A percentile compares a stretch with the other conserved stretches of the same genome.
These are phyloP conservation scores for Rhinogobius similis DNA, from an alignment of 2,113 vertebrate genomes.

Conservation along the genomic window DNA sequence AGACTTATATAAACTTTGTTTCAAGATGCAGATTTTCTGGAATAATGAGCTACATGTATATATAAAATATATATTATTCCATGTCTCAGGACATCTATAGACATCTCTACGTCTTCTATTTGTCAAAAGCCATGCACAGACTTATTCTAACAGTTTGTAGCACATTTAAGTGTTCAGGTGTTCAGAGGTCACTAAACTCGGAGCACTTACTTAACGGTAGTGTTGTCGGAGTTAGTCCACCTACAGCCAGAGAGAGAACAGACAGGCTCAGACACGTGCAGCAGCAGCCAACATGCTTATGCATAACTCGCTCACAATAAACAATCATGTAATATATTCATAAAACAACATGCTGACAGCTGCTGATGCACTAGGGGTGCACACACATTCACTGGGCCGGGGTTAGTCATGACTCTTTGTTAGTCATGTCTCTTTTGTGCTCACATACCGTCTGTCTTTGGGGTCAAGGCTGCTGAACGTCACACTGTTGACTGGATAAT, in stretches of 20 bases:
- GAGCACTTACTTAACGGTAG: constrained; percentile 85
- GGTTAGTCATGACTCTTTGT: constrained; percentile 26
- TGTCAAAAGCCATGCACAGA: constrained; percentile 56
- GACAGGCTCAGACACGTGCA: constrained; percentile 54
- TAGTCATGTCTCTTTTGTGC: not conserved
- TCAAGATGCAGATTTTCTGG: too few relatives aligned
- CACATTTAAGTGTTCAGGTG: not conserved
- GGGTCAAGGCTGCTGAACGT: constrained; percentile 89
- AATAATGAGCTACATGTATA: too few relatives aligned
- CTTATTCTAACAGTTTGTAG: constrained; percentile 3
- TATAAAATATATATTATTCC: not conserved
- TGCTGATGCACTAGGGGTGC: not conserved
- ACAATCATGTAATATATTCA: not conserved
- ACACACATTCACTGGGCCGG: not conserved
- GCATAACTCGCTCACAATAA: constrained; percentile 11
- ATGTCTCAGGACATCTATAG: not conserved
- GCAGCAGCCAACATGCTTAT: constrained; percentile 40
- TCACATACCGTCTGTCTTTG: constrained; percentile 85
- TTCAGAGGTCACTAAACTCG: constrained; percentile 28
- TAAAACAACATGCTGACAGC: not conserved
- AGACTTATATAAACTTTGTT: too few relatives aligned
- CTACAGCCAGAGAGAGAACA: constrained; percentile 70
- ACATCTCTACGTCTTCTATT: not conserved
- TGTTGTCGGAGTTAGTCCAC: constrained; percentile 87
- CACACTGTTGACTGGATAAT: constrained; percentile 88